Conservation (phyloP, 2,113 vertebrate genomes). For the Microcebus jonahi region DNA sequence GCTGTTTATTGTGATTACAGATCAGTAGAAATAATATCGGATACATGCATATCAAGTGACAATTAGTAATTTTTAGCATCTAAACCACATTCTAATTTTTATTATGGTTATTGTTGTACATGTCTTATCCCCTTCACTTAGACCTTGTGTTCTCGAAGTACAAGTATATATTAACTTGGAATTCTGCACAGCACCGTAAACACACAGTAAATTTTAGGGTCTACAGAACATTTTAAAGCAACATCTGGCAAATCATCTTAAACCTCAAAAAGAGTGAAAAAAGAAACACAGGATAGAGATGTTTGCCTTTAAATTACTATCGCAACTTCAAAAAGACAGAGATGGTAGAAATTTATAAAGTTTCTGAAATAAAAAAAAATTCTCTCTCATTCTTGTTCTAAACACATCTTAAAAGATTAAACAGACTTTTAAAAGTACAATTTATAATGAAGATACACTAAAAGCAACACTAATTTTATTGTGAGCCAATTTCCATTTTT, state of each 20-base stretch:
- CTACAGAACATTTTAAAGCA: conserved; percentile 13
- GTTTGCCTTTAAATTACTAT: conserved; percentile 29
- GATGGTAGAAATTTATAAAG: background rate
- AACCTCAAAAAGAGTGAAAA: background rate
- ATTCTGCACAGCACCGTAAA: background rate
- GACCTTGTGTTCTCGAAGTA: background rate
- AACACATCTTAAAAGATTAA: conserved; percentile 47
- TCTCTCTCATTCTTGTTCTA: conserved; percentile 15
- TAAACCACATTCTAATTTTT: background rate
- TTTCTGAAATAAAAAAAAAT: conserved; percentile 19
- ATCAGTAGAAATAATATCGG: background rate
- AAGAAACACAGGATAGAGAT: conserved; percentile 5
- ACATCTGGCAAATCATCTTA: background rate
- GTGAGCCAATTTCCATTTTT: conserved; percentile 43
- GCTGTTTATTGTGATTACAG: background rate
- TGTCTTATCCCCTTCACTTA: background rate
- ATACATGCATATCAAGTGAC: background rate
- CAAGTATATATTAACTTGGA: background rate
- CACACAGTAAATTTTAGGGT: background rate
- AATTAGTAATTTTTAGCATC: background rate
- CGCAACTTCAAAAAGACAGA: conserved; percentile 36
- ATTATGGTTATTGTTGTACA: background rate
- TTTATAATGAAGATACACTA: background rate
- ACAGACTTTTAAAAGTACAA: background rate
- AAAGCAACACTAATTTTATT: conserved; percentile 46